Percentiles rank a stretch among this genome's conserved stretches.
These are phyloP conservation scores for Todiramphus saurophagus DNA, from an alignment of 2,113 vertebrate species.

Conservation along the genomic window DNA sequence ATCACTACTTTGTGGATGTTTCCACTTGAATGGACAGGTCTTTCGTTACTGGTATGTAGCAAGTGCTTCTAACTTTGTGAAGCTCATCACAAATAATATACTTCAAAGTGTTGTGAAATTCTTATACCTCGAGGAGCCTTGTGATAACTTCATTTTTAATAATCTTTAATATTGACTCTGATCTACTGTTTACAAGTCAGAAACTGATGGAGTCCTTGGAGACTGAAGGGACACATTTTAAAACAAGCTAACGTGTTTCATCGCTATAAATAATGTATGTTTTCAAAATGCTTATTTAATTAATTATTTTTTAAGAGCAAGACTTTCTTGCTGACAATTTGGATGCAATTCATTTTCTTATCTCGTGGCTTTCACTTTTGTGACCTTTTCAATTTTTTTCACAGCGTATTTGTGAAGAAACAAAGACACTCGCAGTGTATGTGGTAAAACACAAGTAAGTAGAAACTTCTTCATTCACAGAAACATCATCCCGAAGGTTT, in stretches of 20 bases:
- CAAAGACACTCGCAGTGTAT: neutral
- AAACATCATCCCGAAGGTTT: neutral
- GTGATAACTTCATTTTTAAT: neutral
- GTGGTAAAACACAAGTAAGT: neutral
- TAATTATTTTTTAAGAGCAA: neutral
- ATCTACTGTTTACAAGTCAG: neutral
- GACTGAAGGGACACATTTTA: neutral
- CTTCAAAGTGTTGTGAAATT: neutral
- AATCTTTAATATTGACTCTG: neutral
- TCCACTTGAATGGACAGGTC: neutral
- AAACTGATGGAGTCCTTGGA: neutral
- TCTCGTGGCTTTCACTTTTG: neutral
- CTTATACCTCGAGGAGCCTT: neutral
- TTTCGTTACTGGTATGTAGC: neutral
- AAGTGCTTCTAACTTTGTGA: neutral
- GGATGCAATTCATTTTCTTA: neutral
- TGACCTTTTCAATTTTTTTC: neutral
- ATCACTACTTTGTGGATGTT: neutral
- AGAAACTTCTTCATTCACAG: neutral
- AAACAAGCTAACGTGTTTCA: neutral
- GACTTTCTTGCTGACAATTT: neutral
- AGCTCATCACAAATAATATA: neutral
- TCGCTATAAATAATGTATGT: neutral
- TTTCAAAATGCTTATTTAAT: neutral
- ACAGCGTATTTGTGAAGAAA: neutral